Evolutionary conservation across 2,797 vertebrate species (phyloP).

Genomic region (Staurois parvus): DNA sequence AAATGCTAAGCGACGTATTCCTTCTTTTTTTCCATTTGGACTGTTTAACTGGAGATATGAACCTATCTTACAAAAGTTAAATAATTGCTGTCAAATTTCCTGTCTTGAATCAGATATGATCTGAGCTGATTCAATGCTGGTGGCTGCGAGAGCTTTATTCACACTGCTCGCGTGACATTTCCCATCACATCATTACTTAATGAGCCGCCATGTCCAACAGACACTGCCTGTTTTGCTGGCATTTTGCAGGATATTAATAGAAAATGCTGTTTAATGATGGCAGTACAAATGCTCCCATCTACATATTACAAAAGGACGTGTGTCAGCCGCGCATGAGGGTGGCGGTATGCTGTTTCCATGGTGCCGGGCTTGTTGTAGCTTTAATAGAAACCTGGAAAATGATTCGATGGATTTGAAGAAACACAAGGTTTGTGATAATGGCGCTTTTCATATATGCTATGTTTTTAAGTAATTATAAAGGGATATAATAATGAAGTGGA

Average conservation of each 20-base stretch:
- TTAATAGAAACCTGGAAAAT: constrained; percentile 43
- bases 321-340: constrained; percentile 23
- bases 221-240: constrained; percentile 47
- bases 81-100: constrained; percentile 59
- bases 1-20: constrained; percentile 36
- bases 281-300: constrained; percentile 45
- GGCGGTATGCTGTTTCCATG: constrained; percentile 32
- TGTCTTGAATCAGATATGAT: constrained; percentile 51
- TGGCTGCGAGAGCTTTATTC: constrained; percentile 35
- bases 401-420: constrained; percentile 26
- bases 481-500: not conserved
- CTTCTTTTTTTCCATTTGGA: constrained; percentile 25
- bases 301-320: constrained; percentile 36
- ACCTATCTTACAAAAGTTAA: constrained; percentile 53
- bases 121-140: constrained; percentile 35
- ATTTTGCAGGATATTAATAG: constrained; percentile 50
- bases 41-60: constrained; percentile 54
- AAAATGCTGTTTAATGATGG: constrained; percentile 54
- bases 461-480: not conserved
- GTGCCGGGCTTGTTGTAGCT: not conserved
- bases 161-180: constrained; percentile 52
- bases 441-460: not conserved
- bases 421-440: not conserved
- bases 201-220: constrained; percentile 57
- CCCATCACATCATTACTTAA: constrained; percentile 59